Conservation (phyloP, 2,113 vertebrate genomes). For the Chionis minor region DNA sequence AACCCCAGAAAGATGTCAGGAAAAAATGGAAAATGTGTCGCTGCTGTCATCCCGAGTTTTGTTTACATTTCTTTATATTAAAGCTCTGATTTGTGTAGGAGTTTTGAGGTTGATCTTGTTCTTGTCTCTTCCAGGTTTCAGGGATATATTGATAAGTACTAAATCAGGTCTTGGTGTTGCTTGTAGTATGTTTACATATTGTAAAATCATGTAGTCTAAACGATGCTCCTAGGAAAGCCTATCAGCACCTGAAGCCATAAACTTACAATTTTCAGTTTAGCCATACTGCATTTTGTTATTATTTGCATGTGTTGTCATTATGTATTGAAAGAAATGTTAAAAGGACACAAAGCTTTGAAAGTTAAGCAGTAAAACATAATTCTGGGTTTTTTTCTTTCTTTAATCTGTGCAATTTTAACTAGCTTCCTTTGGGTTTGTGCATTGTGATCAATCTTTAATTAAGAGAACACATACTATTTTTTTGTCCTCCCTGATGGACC, state of each 20-base stretch:
- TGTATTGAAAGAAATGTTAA: not conserved
- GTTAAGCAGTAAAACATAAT: not conserved
- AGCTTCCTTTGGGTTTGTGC: not conserved
- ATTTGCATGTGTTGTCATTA: not conserved
- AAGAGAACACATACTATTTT: not conserved
- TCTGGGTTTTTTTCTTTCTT: not conserved
- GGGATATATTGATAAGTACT: not conserved
- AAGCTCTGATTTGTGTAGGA: not conserved
- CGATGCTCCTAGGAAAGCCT: not conserved
- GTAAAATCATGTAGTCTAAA: not conserved
- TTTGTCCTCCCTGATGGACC: not conserved
- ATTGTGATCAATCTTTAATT: not conserved
- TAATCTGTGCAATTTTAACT: not conserved
- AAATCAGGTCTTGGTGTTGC: not conserved
- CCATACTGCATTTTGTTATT: not conserved
- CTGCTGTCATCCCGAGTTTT: constrained; percentile 2
- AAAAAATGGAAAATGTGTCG: not conserved
- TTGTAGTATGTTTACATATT: not conserved
- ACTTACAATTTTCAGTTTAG: not conserved
- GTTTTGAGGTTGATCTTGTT: not conserved
- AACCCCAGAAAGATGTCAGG: not conserved
- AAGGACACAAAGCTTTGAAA: not conserved
- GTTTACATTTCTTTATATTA: not conserved
- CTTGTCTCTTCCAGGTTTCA: not conserved
- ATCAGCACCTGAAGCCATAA: not conserved